A percentile compares a stretch with the other conserved stretches of the same genome.
phyloP scores from a whole-genome alignment of 1,140 invertebrate species.

The Mycetomoellerius zeteki region DNA sequence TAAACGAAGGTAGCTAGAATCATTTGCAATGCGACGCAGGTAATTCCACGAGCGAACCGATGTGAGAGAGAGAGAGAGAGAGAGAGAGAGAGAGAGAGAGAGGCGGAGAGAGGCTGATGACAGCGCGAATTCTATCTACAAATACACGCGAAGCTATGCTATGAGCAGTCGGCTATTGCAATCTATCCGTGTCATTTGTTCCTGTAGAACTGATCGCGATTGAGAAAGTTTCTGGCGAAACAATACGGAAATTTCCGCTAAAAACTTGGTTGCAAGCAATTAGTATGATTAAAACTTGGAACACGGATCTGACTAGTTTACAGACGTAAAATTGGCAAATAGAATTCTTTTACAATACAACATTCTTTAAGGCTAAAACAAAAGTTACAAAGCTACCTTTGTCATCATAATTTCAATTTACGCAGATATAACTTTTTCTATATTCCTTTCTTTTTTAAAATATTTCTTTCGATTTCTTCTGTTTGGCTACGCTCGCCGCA shows the following conservation, averaged over 20 bases:
- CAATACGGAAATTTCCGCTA: constrained; percentile 19
- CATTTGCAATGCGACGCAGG: constrained; percentile 59
- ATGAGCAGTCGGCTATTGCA: constrained; percentile 38
- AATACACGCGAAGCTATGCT: constrained; percentile 31
- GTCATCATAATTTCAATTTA: not conserved
- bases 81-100: not conserved
- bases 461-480: not conserved
- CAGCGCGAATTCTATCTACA: constrained; percentile 49
- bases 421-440: not conserved
- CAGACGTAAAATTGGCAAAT: not conserved
- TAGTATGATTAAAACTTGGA: constrained; percentile 8
- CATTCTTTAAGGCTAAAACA: not conserved
- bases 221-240: not conserved
- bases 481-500: not conserved
- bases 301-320: not conserved
- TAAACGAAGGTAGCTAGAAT: constrained; percentile 55
- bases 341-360: not conserved
- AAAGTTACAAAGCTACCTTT: not conserved
- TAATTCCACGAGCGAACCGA: constrained; percentile 28
- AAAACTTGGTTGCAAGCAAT: constrained; percentile 7
- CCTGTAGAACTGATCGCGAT: constrained; percentile 11
- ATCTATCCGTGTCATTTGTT: constrained; percentile 46
- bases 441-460: too few relatives aligned
- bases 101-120: not conserved
- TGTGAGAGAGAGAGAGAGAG: not conserved